Percentiles rank a stretch among this genome's conserved stretches.
Evolutionary conservation across 2,113 vertebrate genomes (phyloP).

Genomic region (Oenanthe melanoleuca): DNA sequence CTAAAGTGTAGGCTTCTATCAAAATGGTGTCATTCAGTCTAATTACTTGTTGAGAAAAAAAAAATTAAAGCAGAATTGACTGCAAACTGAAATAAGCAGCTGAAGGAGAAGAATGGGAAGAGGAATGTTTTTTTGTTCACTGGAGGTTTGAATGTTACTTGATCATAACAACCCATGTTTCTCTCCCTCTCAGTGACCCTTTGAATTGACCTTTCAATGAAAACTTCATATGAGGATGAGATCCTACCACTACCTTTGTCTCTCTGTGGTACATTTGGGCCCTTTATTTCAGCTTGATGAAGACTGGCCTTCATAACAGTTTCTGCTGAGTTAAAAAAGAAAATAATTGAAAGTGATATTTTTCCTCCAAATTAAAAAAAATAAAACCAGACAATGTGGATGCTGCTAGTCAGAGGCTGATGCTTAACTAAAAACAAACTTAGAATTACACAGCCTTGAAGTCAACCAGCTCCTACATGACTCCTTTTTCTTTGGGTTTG

Average conservation of each 20-base stretch:
- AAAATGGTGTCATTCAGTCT: neutral
- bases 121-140: fast-evolving
- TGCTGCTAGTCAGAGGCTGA: neutral
- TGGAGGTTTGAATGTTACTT: neutral
- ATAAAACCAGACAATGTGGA: neutral
- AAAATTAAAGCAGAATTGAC: neutral
- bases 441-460: neutral
- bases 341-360: neutral
- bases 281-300: neutral
- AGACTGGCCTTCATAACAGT: neutral
- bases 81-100: neutral
- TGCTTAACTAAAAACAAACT: neutral
- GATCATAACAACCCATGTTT: neutral
- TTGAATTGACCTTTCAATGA: neutral
- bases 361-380: neutral
- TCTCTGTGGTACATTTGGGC: neutral
- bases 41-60: neutral
- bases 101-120: neutral
- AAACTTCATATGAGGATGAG: neutral
- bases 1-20: neutral
- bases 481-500: neutral
- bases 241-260: neutral
- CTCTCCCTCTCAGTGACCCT: neutral
- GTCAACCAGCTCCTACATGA: neutral
- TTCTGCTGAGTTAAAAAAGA: neutral